Percentiles rank a stretch among this genome's conserved stretches.
These are phyloP conservation scores for Parapsyche elsis DNA, from an alignment of 1,140 invertebrate species.

Conservation along the genomic window DNA sequence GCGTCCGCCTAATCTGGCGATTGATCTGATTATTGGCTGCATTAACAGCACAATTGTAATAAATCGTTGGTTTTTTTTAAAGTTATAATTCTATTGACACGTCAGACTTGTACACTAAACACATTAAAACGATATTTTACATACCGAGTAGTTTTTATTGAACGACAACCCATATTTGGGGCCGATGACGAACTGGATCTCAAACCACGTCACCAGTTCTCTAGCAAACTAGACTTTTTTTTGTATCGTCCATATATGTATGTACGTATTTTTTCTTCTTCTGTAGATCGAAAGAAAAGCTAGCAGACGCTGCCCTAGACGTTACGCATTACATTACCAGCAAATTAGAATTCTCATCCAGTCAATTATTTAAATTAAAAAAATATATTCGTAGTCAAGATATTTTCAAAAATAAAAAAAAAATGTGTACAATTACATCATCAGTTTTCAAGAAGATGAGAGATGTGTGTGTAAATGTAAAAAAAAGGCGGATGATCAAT, in stretches of 20 bases:
- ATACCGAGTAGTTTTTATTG: slow-evolving; percentile 19
- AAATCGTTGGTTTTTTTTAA: neutral
- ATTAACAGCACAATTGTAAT: neutral
- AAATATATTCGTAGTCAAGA: no score
- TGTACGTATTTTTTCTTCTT: no score
- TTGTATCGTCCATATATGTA: no score
- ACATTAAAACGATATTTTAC: neutral
- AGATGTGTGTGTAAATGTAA: neutral
- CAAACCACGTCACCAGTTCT: neutral
- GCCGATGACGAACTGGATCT: slow-evolving; percentile 12
- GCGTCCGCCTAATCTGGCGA: no score
- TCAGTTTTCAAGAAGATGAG: neutral
- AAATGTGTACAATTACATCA: slow-evolving; percentile 8
- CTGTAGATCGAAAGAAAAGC: no score
- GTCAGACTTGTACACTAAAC: neutral
- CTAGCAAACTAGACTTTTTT: neutral
- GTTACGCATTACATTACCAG: no score
- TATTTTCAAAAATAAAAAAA: neutral
- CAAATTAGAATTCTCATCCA: no score
- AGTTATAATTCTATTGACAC: neutral
- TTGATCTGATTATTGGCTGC: no score
- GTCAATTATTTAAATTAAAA: no score
- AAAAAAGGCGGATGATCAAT: slow-evolving; percentile 11
- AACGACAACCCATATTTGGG: slow-evolving; percentile 15
- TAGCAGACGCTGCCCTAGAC: no score